phyloP scores from a whole-genome alignment of 2,888 invertebrate genomes.

The Zelleria hepariella region DNA sequence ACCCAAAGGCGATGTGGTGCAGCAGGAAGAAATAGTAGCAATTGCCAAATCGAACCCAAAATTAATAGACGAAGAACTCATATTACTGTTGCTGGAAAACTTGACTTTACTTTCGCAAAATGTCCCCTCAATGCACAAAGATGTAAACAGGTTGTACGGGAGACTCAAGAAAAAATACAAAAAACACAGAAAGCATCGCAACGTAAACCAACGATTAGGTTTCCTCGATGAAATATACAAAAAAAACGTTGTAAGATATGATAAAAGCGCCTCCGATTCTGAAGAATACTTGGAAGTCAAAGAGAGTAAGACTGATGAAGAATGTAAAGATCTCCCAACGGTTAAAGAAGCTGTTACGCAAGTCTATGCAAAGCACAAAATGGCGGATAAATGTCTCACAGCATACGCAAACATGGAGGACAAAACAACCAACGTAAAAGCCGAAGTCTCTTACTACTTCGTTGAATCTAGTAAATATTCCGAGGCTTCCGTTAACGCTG shows the following conservation, averaged over 20 bases:
- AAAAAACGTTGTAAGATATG: not conserved
- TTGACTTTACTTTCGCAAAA: constrained; percentile 39
- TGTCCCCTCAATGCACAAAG: constrained; percentile 37
- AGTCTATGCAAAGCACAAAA: not conserved
- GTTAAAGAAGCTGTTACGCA: not conserved
- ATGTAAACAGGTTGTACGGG: constrained; percentile 36
- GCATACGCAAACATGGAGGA: not conserved
- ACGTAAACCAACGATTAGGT: constrained; percentile 12
- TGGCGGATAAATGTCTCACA: not conserved
- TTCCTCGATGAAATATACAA: not conserved
- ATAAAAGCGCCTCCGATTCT: not conserved
- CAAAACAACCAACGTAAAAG: not conserved
- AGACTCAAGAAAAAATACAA: constrained; percentile 42
- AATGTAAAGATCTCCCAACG: not conserved
- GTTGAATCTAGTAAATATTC: not conserved
- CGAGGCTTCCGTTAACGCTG: not conserved
- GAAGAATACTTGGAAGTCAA: not conserved
- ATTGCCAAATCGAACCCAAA: constrained; percentile 16
- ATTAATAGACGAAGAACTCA: constrained; percentile 47
- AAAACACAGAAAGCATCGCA: constrained; percentile 21
- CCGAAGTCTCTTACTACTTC: not conserved
- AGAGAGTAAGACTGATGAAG: not conserved
- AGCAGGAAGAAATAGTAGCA: not conserved
- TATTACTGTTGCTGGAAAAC: constrained; percentile 46
- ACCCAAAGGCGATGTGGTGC: not conserved